Conservation (phyloP, 2,888 invertebrate species). For the Diaphora mendica region DNA sequence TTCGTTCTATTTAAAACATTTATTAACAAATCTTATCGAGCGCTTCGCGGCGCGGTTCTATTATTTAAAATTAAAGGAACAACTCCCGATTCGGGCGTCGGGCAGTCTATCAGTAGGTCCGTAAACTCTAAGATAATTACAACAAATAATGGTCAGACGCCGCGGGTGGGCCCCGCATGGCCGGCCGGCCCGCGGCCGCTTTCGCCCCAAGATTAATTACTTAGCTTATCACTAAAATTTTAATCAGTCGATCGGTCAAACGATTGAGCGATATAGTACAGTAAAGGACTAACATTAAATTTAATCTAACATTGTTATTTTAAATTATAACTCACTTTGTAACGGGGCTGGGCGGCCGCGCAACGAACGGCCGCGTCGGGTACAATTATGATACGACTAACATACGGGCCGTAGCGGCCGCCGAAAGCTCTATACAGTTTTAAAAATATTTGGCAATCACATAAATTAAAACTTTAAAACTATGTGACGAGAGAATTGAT, state of each 20-base stretch:
- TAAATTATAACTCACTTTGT: conserved; percentile 85
- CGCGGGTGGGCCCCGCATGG: conserved; percentile 12
- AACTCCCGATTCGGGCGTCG: conserved; percentile 49
- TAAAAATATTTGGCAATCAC: conserved; percentile 86
- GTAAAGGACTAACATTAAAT: conserved; percentile 87
- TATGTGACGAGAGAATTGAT: conserved; percentile 85
- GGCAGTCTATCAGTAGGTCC: conserved; percentile 72
- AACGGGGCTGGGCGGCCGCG: conserved; percentile 69
- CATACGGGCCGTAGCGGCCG: conserved; percentile 66
- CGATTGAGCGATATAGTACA: conserved; percentile 86
- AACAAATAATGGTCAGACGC: conserved; percentile 60
- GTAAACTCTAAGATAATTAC: conserved; percentile 78
- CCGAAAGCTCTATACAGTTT: conserved; percentile 79
- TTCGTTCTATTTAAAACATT: conserved; percentile 81
- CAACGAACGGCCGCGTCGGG: conserved; percentile 55
- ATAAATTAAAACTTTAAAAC: conserved; percentile 85
- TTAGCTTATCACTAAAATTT: conserved; percentile 87
- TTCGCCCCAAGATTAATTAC: conserved; percentile 68
- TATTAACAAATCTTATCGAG: conserved; percentile 75
- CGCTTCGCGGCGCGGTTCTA: conserved; percentile 61
- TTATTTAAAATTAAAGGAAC: conserved; percentile 75
- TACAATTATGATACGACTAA: conserved; percentile 65
- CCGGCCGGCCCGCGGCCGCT: conserved; percentile 52
- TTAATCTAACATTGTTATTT: conserved; percentile 86
- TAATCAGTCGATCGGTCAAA: conserved; percentile 87